Evolutionary conservation across 1,140 invertebrate genomes (phyloP), one percentile per base, ranked within the genome.

Genomic region (Thalassaphorura encarpata): DNA sequence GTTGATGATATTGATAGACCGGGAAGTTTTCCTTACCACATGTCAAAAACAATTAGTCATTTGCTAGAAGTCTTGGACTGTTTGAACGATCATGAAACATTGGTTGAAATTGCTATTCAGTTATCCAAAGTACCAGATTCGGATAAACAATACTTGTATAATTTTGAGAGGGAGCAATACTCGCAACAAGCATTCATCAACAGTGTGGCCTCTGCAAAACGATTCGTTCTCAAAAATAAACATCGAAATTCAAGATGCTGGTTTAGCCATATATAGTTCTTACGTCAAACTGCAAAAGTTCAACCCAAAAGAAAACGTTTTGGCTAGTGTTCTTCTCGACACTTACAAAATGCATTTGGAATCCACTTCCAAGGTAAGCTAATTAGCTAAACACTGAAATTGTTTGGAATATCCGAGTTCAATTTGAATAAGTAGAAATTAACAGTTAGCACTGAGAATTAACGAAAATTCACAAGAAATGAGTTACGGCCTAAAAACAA

Each of bases 11-110:
- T 96, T 29, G 92, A 96, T 67, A 76, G 92, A 41, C 83, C 88
- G 1, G 92, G 92, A 15, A 88, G 87, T 67, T 91, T 97, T 72
- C 82, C 87, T 6, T 82, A 85, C 31, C 90, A 96, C 67, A 89
- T 96, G 83, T 87, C 83, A 56, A 79, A 87, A 54, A 87, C 85
- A 62, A 79, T 93, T 3, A 75, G 80, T 5, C 75, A 94, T 6
- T 73, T 92, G 0, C 77, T 94, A 70, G 83, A 92, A 68, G 78
- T 95, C 54, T 71, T 93, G 15, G 78, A 80, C 56, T 80, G 85
- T 66, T 79, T 81, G 16, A 81, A 83, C 58, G 90, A 96, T 69
- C 82, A 84, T 64, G 80, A 81, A 67, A 81, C 83, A 62, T 72
- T 96, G n/a, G 75, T 89, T 43, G 83, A 89, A 66, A 71, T 95